These are phyloP conservation scores for Saccostrea cuccullata DNA, from an alignment of 1,140 invertebrate species.

Conservation along the genomic window DNA sequence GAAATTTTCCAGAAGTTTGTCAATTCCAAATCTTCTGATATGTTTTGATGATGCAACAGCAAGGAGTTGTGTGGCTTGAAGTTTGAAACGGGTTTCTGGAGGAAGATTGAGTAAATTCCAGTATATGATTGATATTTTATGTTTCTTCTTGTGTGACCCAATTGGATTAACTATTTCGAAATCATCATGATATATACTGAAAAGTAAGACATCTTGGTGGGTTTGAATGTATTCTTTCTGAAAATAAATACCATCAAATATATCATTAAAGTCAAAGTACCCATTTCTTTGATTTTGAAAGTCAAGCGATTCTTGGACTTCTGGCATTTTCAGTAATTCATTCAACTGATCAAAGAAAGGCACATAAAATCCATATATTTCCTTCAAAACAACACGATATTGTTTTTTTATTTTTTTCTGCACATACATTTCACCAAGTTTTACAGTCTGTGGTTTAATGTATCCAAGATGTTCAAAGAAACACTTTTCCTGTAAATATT, in stretches of 20 bases:
- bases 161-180: neutral
- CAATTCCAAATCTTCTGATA: neutral
- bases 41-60: neutral
- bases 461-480: constrained; percentile 28
- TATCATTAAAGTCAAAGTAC: too few relatives aligned
- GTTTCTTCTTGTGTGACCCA: constrained; percentile 8
- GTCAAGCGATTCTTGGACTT: neutral
- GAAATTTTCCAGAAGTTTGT: neutral
- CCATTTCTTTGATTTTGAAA: too few relatives aligned
- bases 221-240: neutral
- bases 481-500: constrained; percentile 30
- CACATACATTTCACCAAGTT: neutral
- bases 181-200: neutral
- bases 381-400: neutral
- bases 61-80: constrained; percentile 6
- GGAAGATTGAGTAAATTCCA: neutral
- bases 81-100: constrained; percentile 10
- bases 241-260: neutral
- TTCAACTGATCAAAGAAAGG: constrained; percentile 26
- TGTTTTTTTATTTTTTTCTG: neutral
- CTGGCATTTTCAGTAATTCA: constrained; percentile 14
- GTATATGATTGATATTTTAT: constrained; percentile 14
- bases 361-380: constrained; percentile 29
- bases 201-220: neutral
- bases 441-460: constrained; percentile 18